Evolutionary conservation across 2,113 vertebrate genomes (phyloP), one percentile per base, ranked within the genome.

Genomic region (Callipepla squamata): DNA sequence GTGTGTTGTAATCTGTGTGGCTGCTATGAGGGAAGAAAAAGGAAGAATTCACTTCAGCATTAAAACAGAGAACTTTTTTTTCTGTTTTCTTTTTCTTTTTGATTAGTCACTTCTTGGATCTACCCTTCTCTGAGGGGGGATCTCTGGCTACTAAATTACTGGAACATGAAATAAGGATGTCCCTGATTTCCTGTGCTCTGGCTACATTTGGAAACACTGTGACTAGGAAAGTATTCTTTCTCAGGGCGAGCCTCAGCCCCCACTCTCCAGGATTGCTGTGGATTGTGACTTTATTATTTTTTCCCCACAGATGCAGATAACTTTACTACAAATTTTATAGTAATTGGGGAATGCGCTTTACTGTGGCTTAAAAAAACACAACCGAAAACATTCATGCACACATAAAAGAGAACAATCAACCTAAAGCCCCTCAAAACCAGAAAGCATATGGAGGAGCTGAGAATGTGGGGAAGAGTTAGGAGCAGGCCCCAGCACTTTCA

Each of bases 381-480:
- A 11, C 17, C 5, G 2, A 57, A 68, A 9, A 0, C 11, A 15
- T 9, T 48, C 11, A 38, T 75, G 30, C 8, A n/a, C 6, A 3
- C 23, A 38, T 16, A 38, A 26, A 36, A 26, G 36, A 62, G 38
- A 4, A 36, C 22, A 47, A 40, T 51, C 28, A 18, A 18, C 26
- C 17, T 17, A 72, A 66, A 23, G 7, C 13, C 1, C 6, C 9
- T 11, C 4, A 3, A 58, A 61, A 10, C 0, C 13, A 14, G 13
- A 40, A 80, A 38, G 7, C 51, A 28, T 53, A 53, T 28, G 26
- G 51, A 28, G 14, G 51, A 53, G 51, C 26, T 53, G 51, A 16
- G 51, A 53, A 16, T 53, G 51, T 53, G 51, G 51, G 10, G 10
- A 67, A 67, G 57, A 80, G 20, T 58, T 65, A 23, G 17, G 42